A percentile compares a stretch with the other conserved stretches of the same genome.
phyloP scores from a whole-genome alignment of 1,140 invertebrate species.

The Kradibia gibbosae region DNA sequence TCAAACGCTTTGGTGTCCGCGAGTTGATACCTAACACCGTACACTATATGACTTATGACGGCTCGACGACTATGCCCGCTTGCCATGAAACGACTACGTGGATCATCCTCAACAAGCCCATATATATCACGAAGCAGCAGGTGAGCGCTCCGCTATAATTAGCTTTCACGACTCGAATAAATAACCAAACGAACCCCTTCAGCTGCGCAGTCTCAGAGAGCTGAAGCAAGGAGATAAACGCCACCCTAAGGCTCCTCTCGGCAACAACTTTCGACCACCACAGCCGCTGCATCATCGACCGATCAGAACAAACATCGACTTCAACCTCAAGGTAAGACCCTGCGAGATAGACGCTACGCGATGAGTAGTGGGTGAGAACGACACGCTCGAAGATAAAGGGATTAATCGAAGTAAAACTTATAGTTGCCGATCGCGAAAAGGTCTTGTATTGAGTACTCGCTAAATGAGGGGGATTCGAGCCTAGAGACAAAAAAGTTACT shows the following conservation, averaged over 20 bases:
- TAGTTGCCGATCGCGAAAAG: no score
- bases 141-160: slow-evolving; percentile 71
- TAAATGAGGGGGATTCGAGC: no score
- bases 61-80: slow-evolving; percentile 94
- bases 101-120: slow-evolving; percentile 96
- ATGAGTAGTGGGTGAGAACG: no score
- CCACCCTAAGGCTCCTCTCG: slow-evolving; percentile 89
- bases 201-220: slow-evolving; percentile 86
- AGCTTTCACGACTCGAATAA: no score
- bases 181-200: slow-evolving; percentile 46
- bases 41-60: slow-evolving; percentile 98
- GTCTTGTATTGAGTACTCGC: no score
- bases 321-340: slow-evolving; percentile 74
- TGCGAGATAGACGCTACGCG: no score
- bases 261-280: slow-evolving; percentile 93
- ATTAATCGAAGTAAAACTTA: no score
- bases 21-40: slow-evolving; percentile 92
- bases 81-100: slow-evolving; percentile 95
- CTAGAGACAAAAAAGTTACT: neutral
- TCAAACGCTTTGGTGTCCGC: slow-evolving; percentile 86
- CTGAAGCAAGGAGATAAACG: slow-evolving; percentile 90
- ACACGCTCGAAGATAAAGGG: no score
- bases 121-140: slow-evolving; percentile 96
- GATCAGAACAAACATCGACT: slow-evolving; percentile 96
- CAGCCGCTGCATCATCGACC: slow-evolving; percentile 92